phyloP scores from a whole-genome alignment of 2,113 vertebrate species.

The Bubalus kerabau region DNA sequence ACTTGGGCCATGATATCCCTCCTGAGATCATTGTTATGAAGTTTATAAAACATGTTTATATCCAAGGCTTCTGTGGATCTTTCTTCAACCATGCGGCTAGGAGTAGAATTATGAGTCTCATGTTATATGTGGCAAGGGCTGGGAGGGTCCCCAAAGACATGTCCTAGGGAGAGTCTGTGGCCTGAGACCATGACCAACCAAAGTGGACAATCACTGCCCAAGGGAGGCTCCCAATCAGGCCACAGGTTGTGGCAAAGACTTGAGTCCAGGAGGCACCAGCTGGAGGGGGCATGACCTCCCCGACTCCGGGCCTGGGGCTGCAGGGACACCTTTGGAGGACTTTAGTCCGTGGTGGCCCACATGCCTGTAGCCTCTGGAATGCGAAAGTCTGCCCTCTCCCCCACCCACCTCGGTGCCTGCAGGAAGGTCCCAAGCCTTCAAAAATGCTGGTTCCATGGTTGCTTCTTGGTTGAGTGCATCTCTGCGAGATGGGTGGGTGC shows the following conservation, averaged over 20 bases:
- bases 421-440: not conserved
- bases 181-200: not conserved
- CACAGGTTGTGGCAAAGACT: not conserved
- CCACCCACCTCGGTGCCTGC: not conserved
- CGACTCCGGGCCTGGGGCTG: not conserved
- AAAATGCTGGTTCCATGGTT: rapidly evolving
- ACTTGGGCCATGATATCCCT: not conserved
- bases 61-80: not conserved
- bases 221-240: not conserved
- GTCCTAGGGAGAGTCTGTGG: not conserved
- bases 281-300: not conserved
- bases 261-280: not conserved
- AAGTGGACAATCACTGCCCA: no score
- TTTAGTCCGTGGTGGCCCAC: not conserved
- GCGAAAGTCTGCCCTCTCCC: not conserved
- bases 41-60: not conserved
- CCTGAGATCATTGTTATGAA: not conserved
- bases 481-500: not conserved
- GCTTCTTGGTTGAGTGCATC: rapidly evolving
- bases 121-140: not conserved
- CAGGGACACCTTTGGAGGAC: not conserved
- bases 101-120: not conserved
- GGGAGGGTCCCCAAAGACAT: not conserved
- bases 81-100: not conserved
- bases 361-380: not conserved